Conservation (phyloP, 92 coral and sea anemone species). For the Porites lobata region DNA sequence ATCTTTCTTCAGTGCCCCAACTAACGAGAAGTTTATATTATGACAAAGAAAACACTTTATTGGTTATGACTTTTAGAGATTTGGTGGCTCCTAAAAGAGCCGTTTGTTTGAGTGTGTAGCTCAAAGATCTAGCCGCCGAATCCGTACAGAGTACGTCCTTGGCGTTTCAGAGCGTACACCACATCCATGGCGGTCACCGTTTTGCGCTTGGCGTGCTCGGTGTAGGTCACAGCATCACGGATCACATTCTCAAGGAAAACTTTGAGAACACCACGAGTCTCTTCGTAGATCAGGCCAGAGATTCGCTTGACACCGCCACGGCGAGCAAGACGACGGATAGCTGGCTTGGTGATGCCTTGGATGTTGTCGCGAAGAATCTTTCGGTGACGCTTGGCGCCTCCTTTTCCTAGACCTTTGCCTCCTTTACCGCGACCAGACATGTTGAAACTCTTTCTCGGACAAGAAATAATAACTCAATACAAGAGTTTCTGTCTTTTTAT, state of each 20-base stretch:
- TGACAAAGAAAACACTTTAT: no score
- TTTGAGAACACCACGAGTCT: slow-evolving; percentile 96
- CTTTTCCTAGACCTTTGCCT: slow-evolving; percentile 97
- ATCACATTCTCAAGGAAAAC: slow-evolving; percentile 95
- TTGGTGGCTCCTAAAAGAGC: no score
- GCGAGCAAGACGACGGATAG: slow-evolving; percentile 96
- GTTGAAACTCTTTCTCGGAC: not conserved
- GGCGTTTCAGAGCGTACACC: slow-evolving; percentile 92
- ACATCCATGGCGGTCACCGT: slow-evolving; percentile 97
- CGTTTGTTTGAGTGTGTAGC: no score
- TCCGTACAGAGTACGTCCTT: slow-evolving; percentile 96
- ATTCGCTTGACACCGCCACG: slow-evolving; percentile 96
- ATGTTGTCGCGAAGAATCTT: slow-evolving; percentile 72
- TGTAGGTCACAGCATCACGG: slow-evolving; percentile 98
- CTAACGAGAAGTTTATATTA: no score
- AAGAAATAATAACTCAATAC: no score
- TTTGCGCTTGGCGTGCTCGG: slow-evolving; percentile 97
- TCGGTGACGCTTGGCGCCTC: slow-evolving; percentile 98
- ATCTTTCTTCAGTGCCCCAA: no score
- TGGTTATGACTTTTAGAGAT: no score
- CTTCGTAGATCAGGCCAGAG: slow-evolving; percentile 85
- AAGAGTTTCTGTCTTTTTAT: no score
- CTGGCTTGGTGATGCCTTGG: slow-evolving; percentile 91
- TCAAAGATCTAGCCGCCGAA: slow-evolving; percentile 61
- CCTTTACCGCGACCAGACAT: slow-evolving; percentile 90